Base-by-base conservation (phyloP, 1,140 invertebrate genomes). In the Achroia grisella region DNA sequence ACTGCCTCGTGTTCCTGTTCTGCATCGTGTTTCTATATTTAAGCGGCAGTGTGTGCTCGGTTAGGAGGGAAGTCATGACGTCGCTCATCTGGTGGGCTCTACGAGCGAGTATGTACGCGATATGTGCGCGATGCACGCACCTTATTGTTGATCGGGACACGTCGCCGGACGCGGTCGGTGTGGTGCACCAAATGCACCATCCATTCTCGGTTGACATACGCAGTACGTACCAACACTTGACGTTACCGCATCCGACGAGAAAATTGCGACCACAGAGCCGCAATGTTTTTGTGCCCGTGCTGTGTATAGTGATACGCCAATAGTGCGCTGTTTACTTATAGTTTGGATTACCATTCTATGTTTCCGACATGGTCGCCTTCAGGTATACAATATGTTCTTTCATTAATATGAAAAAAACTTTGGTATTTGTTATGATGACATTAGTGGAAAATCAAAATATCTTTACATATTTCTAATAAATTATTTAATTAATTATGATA, bases 21-120 rank as follows among this genome's bases (percentile, higher is more conserved):
- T 59, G 62, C 65, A 64, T 64, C 58, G 65, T 56, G 68, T 73
- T 69, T 80, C 79, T 83, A 83, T 78, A 83, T 83, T 83, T 80
- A 80, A 68, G 62, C 74, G 60, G 60, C 65, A 70, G 70, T 79
- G 68, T 69, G 68, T 67, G 58, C 69, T 69, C 59, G 46, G 70
- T 60, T 67, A 54, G 59, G 69, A 74, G 65, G 71, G 69, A 75
- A 78, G 65, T 63, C 64, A 70, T 68, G 72, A 74, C 71, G 74
- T 72, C 55, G 52, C 56, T 39, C 50, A 54, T 57, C 61, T 50
- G 59, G 40, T 57, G 55, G 56, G 39, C 43, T 63, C 57, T 54
- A 56, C 53, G 52, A 42, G 46, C 47, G 42, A 39, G 28, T 50
- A n/a, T n/a, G n/a, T n/a, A n/a, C n/a, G n/a, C n/a, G n/a, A n/a